phyloP scores from a whole-genome alignment of 2,113 vertebrate genomes.

The Caloenas nicobarica region DNA sequence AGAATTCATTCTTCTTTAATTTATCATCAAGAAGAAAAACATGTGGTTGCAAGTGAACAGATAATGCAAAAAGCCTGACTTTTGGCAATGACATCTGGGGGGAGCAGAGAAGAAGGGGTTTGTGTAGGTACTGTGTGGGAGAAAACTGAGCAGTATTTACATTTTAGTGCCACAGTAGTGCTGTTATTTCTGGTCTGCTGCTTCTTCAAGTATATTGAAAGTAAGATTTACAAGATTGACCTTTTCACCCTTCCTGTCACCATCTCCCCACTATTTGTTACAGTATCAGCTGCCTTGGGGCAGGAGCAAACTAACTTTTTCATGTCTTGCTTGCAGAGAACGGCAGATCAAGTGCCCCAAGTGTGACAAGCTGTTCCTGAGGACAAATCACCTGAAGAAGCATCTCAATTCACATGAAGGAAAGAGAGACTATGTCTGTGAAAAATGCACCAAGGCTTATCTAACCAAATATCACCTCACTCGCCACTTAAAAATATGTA shows the following conservation, averaged over 20 bases:
- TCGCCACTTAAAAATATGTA: constrained; percentile 97
- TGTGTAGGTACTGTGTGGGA: neutral
- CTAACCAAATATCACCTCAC: constrained; percentile 98
- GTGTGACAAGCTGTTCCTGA: constrained; percentile 94
- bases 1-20: neutral
- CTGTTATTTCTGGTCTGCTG: neutral
- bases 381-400: constrained; percentile 95
- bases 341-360: constrained; percentile 94
- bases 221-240: neutral
- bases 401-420: constrained; percentile 98
- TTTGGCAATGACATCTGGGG: neutral
- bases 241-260: neutral
- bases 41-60: neutral
- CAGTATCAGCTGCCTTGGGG: neutral
- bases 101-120: neutral
- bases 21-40: neutral
- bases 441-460: constrained; percentile 96
- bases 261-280: neutral
- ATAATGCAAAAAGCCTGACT: neutral
- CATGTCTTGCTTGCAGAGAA: constrained; percentile 77
- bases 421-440: constrained; percentile 94
- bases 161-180: neutral
- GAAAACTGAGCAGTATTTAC: neutral
- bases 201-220: neutral
- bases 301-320: neutral